These are phyloP conservation scores for Oophaga sylvatica DNA, from an alignment of 2,797 vertebrate species.

Conservation along the genomic window DNA sequence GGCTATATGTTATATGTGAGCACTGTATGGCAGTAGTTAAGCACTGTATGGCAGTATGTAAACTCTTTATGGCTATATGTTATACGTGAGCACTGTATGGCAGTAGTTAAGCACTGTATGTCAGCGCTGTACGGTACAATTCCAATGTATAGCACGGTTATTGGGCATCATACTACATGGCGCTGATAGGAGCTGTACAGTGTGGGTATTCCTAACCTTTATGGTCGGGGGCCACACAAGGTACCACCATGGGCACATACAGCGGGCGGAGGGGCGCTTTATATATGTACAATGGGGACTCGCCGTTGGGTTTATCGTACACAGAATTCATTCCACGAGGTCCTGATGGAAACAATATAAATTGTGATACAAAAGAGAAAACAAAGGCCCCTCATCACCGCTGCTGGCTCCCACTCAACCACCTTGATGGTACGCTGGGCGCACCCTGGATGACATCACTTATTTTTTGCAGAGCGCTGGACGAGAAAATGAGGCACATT, in stretches of 20 bases:
- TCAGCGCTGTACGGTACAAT: neutral
- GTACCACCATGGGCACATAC: too few relatives aligned
- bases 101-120: too few relatives aligned
- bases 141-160: too few relatives aligned
- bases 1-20: too few relatives aligned
- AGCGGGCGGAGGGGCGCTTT: neutral
- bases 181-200: too few relatives aligned
- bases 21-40: neutral
- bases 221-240: too few relatives aligned
- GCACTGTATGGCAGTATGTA: neutral
- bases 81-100: neutral
- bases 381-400: neutral
- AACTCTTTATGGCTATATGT: neutral
- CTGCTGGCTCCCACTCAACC: neutral
- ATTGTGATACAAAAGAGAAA: neutral
- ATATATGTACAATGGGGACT: neutral
- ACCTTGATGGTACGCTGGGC: conserved; percentile 7
- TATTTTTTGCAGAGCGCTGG: neutral
- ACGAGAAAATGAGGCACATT: neutral
- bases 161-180: too few relatives aligned
- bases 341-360: neutral
- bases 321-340: neutral
- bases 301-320: neutral
- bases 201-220: too few relatives aligned
- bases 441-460: conserved; percentile 18